Evolutionary conservation across 2,888 invertebrate genomes (phyloP).

Genomic region (Agrypnus murinus): DNA sequence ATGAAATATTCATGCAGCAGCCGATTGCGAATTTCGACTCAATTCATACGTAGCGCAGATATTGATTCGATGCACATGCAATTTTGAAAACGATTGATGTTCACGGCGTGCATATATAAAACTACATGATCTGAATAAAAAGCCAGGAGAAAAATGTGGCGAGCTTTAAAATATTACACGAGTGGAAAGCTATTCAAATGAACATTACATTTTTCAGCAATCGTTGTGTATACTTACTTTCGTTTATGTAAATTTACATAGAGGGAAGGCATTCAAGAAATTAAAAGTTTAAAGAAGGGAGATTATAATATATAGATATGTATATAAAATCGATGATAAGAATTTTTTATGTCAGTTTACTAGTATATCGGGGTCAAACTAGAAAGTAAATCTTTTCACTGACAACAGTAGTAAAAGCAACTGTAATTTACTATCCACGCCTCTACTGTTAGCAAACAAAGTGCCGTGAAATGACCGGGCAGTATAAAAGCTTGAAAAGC

Average conservation of each 20-base stretch:
- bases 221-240: neutral
- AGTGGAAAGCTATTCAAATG: conserved; percentile 34
- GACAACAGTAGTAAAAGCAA: conserved; percentile 49
- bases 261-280: no score
- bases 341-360: conserved; percentile 23
- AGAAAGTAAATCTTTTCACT: conserved; percentile 47
- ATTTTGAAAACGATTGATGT: conserved; percentile 63
- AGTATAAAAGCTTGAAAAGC: conserved; percentile 54
- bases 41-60: conserved; percentile 63
- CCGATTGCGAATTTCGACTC: conserved; percentile 57
- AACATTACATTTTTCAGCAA: conserved; percentile 20
- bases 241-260: neutral
- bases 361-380: conserved; percentile 26
- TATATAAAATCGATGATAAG: neutral
- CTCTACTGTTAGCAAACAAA: conserved; percentile 52
- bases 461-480: conserved; percentile 52
- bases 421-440: conserved; percentile 53
- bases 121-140: conserved; percentile 64
- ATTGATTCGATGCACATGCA: conserved; percentile 60
- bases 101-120: conserved; percentile 61
- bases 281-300: no score
- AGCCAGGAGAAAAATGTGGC: conserved; percentile 54
- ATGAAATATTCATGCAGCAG: conserved; percentile 59
- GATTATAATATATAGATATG: no score
- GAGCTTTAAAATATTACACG: conserved; percentile 34